Percentiles rank a stretch among this genome's conserved stretches.
Conservation (phyloP, 2,888 invertebrate genomes). For the Calameuta idolon region DNA sequence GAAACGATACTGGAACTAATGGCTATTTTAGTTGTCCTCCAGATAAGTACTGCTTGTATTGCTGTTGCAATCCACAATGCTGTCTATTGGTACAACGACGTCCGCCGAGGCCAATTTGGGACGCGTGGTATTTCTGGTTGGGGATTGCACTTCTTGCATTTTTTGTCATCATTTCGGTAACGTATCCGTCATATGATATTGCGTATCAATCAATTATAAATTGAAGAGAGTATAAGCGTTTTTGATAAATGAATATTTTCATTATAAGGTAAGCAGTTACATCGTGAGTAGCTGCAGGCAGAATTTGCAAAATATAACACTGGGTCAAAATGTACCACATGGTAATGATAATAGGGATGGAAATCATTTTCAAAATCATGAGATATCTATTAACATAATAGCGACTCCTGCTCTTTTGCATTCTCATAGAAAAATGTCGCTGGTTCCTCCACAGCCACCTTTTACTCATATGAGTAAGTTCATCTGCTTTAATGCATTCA, state of each 20-base stretch:
- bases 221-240: neutral
- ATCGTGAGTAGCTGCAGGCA: conserved; percentile 52
- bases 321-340: conserved; percentile 33
- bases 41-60: conserved; percentile 56
- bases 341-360: conserved; percentile 31
- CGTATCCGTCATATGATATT: neutral
- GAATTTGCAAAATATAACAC: conserved; percentile 44
- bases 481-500: neutral
- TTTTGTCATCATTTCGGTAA: conserved; percentile 56
- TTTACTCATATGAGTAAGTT: conserved; percentile 56
- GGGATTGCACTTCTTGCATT: conserved; percentile 54
- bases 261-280: conserved; percentile 50
- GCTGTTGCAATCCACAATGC: conserved; percentile 57
- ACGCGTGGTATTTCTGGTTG: conserved; percentile 62
- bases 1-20: conserved; percentile 25
- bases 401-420: conserved; percentile 53
- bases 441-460: conserved; percentile 54
- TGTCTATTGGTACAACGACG: conserved; percentile 54
- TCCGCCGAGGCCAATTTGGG: conserved; percentile 58
- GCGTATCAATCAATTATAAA: neutral
- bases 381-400: conserved; percentile 60
- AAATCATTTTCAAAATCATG: conserved; percentile 40
- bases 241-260: neutral
- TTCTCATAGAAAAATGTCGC: conserved; percentile 55
- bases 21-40: conserved; percentile 49